Percentiles rank a stretch among this genome's conserved stretches.
These are phyloP conservation scores for Mastomys natalensis DNA, from an alignment of 2,113 vertebrate genomes.

Conservation along the genomic window DNA sequence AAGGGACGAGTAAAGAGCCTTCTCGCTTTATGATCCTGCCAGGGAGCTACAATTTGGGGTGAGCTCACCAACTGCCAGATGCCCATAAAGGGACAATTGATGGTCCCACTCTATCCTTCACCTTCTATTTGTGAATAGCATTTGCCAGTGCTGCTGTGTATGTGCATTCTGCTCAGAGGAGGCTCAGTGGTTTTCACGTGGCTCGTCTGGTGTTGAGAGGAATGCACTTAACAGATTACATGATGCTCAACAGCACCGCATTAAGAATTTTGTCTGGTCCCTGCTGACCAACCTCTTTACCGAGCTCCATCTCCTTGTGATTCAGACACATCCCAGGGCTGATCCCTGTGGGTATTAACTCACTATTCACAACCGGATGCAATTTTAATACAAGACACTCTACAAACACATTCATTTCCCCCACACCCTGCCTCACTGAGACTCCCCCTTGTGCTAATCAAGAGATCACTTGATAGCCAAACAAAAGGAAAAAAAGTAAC, in stretches of 20 bases:
- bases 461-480: not conserved
- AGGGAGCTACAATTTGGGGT: conserved; percentile 32
- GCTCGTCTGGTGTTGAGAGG: not conserved
- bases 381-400: not conserved
- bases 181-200: not conserved
- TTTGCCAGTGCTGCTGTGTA: not conserved
- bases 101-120: conserved; percentile 10
- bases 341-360: not conserved
- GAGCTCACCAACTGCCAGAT: conserved; percentile 48
- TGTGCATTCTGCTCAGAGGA: conserved; percentile 17
- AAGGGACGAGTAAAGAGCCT: conserved; percentile 54
- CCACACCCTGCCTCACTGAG: not conserved
- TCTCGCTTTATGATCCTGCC: conserved; percentile 66
- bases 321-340: not conserved
- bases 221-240: not conserved
- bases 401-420: not conserved
- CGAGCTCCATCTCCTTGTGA: not conserved
- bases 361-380: not conserved
- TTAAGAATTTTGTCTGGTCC: not conserved
- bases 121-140: not conserved
- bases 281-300: not conserved
- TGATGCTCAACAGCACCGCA: not conserved
- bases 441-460: not conserved
- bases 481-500: conserved; percentile 6
- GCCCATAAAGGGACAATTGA: conserved; percentile 50